Conservation (phyloP, 1,140 invertebrate species). For the Bombyx mandarina region DNA sequence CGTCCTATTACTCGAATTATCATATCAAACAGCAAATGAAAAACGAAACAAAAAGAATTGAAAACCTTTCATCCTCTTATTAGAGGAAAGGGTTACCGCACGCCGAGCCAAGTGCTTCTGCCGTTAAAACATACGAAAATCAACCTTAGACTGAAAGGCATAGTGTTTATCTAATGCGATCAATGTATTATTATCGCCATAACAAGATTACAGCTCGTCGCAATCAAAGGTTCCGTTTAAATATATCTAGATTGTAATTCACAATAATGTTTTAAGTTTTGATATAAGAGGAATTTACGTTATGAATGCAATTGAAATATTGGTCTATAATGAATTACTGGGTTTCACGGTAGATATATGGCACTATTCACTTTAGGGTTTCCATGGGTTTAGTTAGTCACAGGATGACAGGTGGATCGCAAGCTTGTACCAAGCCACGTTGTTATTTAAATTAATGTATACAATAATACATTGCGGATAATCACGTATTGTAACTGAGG, state of each 20-base stretch:
- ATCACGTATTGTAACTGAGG: too few species aligned
- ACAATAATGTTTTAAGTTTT: constrained; percentile 23
- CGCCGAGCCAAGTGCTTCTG: constrained; percentile 6
- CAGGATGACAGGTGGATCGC: too few species aligned
- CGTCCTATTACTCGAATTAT: constrained; percentile 61
- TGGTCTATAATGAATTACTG: too few species aligned
- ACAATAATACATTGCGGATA: too few species aligned
- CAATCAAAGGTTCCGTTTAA: constrained; percentile 62
- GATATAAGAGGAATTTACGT: too few species aligned
- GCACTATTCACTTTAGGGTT: too few species aligned
- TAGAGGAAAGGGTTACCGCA: constrained; percentile 45
- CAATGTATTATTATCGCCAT: constrained; percentile 5
- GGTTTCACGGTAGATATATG: too few species aligned
- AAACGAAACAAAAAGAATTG: constrained; percentile 40
- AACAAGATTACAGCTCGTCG: constrained; percentile 39
- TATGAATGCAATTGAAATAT: too few species aligned
- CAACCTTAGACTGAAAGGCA: constrained; percentile 15
- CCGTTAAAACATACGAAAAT: constrained; percentile 13
- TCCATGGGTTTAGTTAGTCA: too few species aligned
- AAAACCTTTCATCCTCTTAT: constrained; percentile 57
- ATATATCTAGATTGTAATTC: constrained; percentile 55
- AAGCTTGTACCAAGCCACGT: too few species aligned
- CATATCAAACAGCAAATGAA: constrained; percentile 60
- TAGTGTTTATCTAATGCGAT: constrained; percentile 8
- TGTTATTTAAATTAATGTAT: too few species aligned